Evolutionary conservation across 2,113 vertebrate species (phyloP).

Genomic region (Poeciliopsis prolifica): DNA sequence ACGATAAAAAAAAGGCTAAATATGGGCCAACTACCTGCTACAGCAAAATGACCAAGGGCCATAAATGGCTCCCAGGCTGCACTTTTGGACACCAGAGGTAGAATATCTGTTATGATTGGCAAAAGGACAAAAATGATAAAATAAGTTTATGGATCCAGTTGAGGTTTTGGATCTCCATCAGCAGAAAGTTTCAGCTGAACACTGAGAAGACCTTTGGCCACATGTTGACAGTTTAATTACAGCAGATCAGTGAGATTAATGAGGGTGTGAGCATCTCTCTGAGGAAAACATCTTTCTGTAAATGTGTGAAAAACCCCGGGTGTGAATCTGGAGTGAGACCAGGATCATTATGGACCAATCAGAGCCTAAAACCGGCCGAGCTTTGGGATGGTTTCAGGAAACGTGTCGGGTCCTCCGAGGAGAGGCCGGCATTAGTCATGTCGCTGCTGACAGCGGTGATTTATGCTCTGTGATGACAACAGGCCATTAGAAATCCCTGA

Average conservation of each 20-base stretch:
- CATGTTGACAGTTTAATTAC: conserved; percentile 1
- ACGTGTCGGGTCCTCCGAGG: conserved; percentile 9
- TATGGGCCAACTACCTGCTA: no score
- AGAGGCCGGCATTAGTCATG: conserved; percentile 22
- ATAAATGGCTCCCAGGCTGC: no score
- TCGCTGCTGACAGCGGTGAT: conserved; percentile 28
- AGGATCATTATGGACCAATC: conserved; percentile 16
- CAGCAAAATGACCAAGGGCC: no score
- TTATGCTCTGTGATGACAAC: conserved; percentile 32
- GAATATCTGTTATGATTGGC: no score
- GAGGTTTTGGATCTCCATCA: neutral
- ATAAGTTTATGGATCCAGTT: neutral
- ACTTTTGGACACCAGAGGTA: no score
- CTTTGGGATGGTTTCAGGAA: conserved; percentile 19
- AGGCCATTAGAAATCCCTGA: conserved; percentile 36
- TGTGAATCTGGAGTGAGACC: neutral
- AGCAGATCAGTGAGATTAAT: neutral
- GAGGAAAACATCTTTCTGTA: neutral
- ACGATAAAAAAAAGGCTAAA: no score
- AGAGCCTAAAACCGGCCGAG: neutral
- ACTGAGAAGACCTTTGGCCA: neutral
- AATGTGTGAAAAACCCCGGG: neutral
- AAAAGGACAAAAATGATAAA: no score
- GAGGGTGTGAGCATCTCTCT: neutral
- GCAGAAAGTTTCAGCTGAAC: neutral